Evolutionary conservation across 1,140 invertebrate species (phyloP).

Genomic region (Heliconius himera): DNA sequence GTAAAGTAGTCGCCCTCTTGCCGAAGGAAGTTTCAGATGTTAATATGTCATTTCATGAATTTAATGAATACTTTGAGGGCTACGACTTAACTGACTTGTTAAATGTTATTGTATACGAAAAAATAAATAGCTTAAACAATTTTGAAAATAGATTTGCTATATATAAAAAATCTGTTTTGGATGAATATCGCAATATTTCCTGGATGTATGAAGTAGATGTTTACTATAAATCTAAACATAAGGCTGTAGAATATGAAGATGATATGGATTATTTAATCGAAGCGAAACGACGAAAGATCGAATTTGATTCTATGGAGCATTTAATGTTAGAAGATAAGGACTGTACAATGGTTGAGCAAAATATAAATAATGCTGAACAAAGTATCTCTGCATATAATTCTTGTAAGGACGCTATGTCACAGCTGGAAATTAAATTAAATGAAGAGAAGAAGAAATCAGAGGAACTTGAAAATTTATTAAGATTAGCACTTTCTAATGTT

Average conservation of each 20-base stretch:
- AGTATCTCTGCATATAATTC: slow-evolving; percentile 58
- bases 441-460: slow-evolving; percentile 72
- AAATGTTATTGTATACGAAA: slow-evolving; percentile 77
- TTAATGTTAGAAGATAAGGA: slow-evolving; percentile 69
- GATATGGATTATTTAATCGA: slow-evolving; percentile 67
- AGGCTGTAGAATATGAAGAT: slow-evolving; percentile 61
- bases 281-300: slow-evolving; percentile 68
- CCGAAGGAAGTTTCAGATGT: slow-evolving; percentile 61
- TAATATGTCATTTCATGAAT: slow-evolving; percentile 52
- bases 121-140: slow-evolving; percentile 69
- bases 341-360: slow-evolving; percentile 61
- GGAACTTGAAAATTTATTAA: slow-evolving; percentile 68
- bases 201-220: slow-evolving; percentile 70
- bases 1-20: slow-evolving; percentile 69
- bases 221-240: slow-evolving; percentile 57
- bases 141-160: slow-evolving; percentile 70
- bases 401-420: slow-evolving; percentile 59
- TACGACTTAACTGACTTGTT: slow-evolving; percentile 72
- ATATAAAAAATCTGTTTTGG: slow-evolving; percentile 65
- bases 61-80: slow-evolving; percentile 57
- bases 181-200: slow-evolving; percentile 63
- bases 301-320: slow-evolving; percentile 55
- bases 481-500: slow-evolving; percentile 51
- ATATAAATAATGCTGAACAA: slow-evolving; percentile 53
- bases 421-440: slow-evolving; percentile 66